phyloP scores from a whole-genome alignment of 2,113 vertebrate species.

The Neomonachus schauinslandi region DNA sequence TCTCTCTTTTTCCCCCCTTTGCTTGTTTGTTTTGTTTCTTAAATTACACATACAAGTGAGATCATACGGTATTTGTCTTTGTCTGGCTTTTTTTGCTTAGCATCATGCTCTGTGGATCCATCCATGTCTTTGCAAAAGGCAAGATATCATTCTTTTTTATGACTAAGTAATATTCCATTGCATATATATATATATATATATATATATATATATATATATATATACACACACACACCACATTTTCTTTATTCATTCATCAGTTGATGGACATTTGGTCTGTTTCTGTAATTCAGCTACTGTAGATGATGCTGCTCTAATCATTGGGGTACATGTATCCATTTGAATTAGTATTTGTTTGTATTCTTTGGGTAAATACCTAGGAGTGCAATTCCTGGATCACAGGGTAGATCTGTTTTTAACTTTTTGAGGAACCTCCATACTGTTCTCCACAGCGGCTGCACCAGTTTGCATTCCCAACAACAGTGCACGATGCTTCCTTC shows the following conservation, averaged over 20 bases:
- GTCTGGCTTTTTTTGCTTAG: neutral
- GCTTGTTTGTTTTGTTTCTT: neutral
- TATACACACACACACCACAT: too few species aligned
- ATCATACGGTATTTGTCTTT: neutral
- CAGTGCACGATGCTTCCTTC: neutral
- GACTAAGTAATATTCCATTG: neutral
- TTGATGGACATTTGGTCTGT: neutral
- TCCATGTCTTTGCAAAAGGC: neutral
- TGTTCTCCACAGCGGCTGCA: neutral
- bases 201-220: neutral
- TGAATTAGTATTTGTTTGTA: neutral
- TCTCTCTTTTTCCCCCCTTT: too few species aligned
- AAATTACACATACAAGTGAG: neutral
- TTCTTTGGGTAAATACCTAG: neutral
- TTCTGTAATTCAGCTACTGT: neutral
- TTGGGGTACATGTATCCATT: neutral
- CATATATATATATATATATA: neutral
- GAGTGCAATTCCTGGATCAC: neutral
- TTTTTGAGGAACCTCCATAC: neutral
- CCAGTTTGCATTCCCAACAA: neutral
- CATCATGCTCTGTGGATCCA: neutral
- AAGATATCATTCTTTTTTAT: neutral
- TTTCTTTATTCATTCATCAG: neutral
- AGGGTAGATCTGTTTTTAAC: accelerated
- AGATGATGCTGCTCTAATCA: neutral